Evolutionary conservation across 2,113 vertebrate species (phyloP).

Genomic region (Sprattus sprattus): DNA sequence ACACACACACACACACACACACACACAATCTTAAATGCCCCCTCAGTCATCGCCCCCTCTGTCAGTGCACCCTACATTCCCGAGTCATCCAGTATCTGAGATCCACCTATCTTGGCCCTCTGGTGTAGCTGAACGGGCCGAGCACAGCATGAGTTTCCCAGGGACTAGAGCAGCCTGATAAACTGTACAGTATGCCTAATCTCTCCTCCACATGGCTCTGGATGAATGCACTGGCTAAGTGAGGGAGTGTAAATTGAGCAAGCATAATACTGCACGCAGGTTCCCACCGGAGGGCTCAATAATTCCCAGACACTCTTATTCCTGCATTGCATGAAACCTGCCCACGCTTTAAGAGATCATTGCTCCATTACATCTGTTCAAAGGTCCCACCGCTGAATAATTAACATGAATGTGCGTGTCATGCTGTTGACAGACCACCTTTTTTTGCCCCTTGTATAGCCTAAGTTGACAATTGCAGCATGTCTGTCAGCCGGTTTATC

Average conservation of each 20-base stretch:
- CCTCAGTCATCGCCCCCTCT: no score
- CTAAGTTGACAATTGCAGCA: conserved; percentile 25
- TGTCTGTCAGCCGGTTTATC: conserved; percentile 24
- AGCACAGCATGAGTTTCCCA: background rate
- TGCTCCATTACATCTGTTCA: background rate
- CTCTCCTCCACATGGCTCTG: background rate
- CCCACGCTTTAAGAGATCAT: background rate
- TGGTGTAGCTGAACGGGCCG: background rate
- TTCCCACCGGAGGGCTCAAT: background rate
- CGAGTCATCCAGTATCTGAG: background rate
- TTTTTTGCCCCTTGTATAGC: conserved; percentile 13
- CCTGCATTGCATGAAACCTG: background rate
- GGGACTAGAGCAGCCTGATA: background rate
- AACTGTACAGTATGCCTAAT: background rate
- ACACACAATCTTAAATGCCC: no score
- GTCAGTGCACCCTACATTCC: background rate
- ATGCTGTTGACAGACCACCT: conserved; percentile 26
- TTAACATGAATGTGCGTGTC: background rate
- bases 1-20: no score
- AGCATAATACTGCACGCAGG: background rate
- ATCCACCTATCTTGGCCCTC: background rate
- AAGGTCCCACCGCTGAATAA: background rate
- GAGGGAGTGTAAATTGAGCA: background rate
- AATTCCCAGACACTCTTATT: background rate
- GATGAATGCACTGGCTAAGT: background rate